phyloP scores from a whole-genome alignment of 2,113 vertebrate genomes.

The Oncorhynchus clarkii region DNA sequence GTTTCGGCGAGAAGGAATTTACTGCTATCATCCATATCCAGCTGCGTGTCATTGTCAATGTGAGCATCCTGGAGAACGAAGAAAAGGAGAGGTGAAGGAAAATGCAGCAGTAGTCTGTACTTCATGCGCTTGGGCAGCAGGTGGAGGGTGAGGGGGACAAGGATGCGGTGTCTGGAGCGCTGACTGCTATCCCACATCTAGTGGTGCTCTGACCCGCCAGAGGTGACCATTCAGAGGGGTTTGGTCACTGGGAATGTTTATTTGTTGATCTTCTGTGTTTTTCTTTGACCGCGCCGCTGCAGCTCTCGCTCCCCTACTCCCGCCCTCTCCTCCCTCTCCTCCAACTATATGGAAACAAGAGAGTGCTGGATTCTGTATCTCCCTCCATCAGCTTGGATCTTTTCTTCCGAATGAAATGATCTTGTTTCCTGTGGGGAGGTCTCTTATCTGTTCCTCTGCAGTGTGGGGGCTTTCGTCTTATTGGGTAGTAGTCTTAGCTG shows the following conservation, averaged over 20 bases:
- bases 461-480: constrained; percentile 64
- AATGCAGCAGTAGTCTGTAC: constrained; percentile 64
- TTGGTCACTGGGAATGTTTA: constrained; percentile 6
- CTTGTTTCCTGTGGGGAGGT: constrained; percentile 55
- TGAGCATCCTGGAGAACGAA: constrained; percentile 24
- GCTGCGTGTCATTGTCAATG: constrained; percentile 38
- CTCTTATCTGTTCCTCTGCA: constrained; percentile 54
- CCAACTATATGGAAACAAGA: constrained; percentile 61
- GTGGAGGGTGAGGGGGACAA: constrained; percentile 40
- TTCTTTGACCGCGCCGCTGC: constrained; percentile 71
- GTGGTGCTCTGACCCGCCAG: constrained; percentile 43
- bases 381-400: constrained; percentile 37
- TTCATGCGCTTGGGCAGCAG: constrained; percentile 58
- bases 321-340: not conserved
- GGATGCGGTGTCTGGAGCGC: constrained; percentile 16
- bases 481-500: constrained; percentile 63
- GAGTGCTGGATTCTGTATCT: constrained; percentile 51
- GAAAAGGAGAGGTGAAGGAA: constrained; percentile 35
- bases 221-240: constrained; percentile 47
- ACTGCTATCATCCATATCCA: constrained; percentile 41
- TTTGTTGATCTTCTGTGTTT: constrained; percentile 68
- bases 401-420: constrained; percentile 61
- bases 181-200: constrained; percentile 29
- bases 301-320: constrained; percentile 56
- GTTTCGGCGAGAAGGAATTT: constrained; percentile 47